These are phyloP conservation scores for Microcaecilia unicolor DNA, from an alignment of 2,797 vertebrate genomes.

Conservation along the genomic window DNA sequence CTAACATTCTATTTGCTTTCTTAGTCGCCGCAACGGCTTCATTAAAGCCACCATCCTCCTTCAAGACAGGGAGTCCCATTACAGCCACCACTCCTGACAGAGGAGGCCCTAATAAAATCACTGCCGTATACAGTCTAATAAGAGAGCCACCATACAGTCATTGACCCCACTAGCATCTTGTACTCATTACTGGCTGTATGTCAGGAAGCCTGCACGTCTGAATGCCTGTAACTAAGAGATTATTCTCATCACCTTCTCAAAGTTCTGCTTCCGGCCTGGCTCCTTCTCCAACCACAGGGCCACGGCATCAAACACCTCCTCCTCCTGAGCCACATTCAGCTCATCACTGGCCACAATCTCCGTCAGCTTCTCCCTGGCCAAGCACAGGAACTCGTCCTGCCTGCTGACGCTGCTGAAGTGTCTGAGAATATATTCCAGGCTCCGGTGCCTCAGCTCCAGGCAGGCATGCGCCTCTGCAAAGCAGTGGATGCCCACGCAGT, in stretches of 20 bases:
- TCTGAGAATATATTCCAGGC: slow-evolving; percentile 68
- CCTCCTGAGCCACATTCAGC: slow-evolving; percentile 60
- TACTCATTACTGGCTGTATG: neutral
- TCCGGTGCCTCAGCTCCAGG: slow-evolving; percentile 54
- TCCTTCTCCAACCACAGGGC: slow-evolving; percentile 64
- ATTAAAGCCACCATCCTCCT: neutral
- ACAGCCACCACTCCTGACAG: too few species aligned
- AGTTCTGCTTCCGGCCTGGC: slow-evolving; percentile 50
- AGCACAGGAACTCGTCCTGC: slow-evolving; percentile 67
- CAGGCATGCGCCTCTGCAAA: slow-evolving; percentile 71
- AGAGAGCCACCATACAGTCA: too few species aligned
- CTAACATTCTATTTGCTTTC: too few species aligned
- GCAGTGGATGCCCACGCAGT: slow-evolving; percentile 74
- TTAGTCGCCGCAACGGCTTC: too few species aligned
- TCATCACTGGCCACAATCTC: slow-evolving; percentile 64
- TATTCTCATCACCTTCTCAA: slow-evolving; percentile 53
- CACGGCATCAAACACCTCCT: slow-evolving; percentile 63
- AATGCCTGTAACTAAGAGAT: too few species aligned
- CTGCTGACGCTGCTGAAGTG: slow-evolving; percentile 57
- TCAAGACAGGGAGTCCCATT: neutral
- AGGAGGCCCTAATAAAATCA: too few species aligned
- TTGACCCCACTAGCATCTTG: too few species aligned
- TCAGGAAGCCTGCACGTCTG: neutral
- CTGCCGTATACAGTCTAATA: too few species aligned
- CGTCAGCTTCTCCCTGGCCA: slow-evolving; percentile 64